A percentile compares a stretch with the other conserved stretches of the same genome.
phyloP scores from a whole-genome alignment of 2,797 vertebrate genomes.

The Brachymystax lenok region DNA sequence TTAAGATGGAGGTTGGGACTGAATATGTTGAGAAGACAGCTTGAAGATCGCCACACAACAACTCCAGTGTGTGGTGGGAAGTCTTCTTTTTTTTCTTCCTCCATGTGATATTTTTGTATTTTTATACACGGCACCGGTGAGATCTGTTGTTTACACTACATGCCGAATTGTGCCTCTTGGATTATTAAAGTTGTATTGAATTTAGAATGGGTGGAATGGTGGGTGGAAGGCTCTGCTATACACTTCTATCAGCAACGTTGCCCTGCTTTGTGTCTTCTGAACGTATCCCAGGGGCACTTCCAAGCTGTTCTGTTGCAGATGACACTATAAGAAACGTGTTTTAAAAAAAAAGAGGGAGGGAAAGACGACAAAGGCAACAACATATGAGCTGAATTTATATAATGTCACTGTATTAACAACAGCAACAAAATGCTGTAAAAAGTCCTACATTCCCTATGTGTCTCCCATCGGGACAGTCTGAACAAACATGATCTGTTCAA shows the following conservation, averaged over 20 bases:
- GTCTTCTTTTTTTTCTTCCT: no score
- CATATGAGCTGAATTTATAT: constrained; percentile 26
- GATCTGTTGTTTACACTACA: no score
- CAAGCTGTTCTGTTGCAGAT: background rate
- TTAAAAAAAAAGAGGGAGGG: background rate
- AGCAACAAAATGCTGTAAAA: constrained; percentile 44
- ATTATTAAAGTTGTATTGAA: no score
- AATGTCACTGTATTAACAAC: constrained; percentile 39
- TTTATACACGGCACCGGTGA: no score
- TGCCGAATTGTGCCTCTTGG: no score
- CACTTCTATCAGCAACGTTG: no score
- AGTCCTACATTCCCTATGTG: constrained; percentile 55
- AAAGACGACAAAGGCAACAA: constrained; percentile 9
- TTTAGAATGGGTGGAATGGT: no score
- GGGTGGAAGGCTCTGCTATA: no score
- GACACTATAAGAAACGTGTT: no score
- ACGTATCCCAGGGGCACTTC: background rate
- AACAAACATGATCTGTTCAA: constrained; percentile 40
- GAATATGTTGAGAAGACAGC: background rate
- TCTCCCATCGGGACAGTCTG: constrained; percentile 38
- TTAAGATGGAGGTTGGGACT: background rate
- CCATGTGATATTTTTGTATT: no score
- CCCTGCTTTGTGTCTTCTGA: background rate
- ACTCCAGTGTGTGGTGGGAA: no score
- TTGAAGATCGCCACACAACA: no score